phyloP scores from a whole-genome alignment of 2,797 vertebrate species.

The Vespertilio murinus region DNA sequence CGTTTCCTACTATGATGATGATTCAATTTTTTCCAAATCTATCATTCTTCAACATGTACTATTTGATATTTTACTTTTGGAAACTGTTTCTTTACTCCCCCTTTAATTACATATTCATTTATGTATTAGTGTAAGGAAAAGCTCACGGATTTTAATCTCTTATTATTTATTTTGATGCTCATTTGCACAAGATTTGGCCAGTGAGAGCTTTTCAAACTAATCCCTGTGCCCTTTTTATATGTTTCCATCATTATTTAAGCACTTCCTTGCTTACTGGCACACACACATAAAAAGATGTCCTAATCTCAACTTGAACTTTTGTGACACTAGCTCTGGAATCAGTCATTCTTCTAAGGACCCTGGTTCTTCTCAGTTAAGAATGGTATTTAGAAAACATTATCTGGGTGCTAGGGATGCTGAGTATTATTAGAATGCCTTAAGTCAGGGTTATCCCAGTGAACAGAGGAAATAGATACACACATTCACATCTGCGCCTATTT shows the following conservation, averaged over 20 bases:
- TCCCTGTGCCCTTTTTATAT: background rate
- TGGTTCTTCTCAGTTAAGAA: background rate
- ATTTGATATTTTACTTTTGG: background rate
- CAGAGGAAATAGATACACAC: background rate
- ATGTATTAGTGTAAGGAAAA: background rate
- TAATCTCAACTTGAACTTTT: background rate
- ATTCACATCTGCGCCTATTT: background rate
- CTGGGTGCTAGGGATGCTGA: background rate
- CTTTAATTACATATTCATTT: background rate
- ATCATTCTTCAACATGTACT: background rate
- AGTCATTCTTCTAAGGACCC: background rate
- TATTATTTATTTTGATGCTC: background rate
- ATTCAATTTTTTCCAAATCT: background rate
- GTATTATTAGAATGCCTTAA: background rate
- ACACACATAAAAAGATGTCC: background rate
- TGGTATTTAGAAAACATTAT: background rate
- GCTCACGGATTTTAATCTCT: background rate
- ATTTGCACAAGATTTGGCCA: background rate
- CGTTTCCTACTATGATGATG: background rate
- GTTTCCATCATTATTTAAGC: background rate
- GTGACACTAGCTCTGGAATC: background rate
- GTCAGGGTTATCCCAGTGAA: background rate
- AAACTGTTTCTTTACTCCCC: background rate
- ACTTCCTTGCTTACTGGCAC: background rate
- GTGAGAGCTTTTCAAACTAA: background rate